Conservation (phyloP, 2,797 vertebrate species). For the Scleropages formosus region DNA sequence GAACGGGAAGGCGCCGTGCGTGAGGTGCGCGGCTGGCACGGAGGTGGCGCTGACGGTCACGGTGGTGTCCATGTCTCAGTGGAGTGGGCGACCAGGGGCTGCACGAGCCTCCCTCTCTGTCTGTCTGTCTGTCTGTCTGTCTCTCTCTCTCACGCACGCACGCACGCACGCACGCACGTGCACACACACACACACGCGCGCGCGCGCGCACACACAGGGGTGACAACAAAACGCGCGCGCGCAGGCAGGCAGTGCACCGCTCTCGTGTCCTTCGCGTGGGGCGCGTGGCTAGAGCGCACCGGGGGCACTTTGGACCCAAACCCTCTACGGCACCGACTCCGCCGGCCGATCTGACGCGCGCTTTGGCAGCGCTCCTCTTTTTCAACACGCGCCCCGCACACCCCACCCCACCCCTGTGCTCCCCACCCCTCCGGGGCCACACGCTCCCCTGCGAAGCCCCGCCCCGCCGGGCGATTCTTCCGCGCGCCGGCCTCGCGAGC, state of each 20-base stretch:
- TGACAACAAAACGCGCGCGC: constrained; percentile 31
- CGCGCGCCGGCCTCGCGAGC: constrained; percentile 69
- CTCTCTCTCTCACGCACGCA: too few relatives aligned
- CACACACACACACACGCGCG: too few relatives aligned
- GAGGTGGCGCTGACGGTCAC: constrained; percentile 62
- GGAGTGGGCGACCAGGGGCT: constrained; percentile 34
- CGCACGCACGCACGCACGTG: not conserved
- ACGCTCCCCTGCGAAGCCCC: constrained; percentile 75
- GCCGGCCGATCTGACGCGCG: constrained; percentile 76
- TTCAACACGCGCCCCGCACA: constrained; percentile 76
- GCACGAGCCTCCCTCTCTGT: constrained; percentile 35
- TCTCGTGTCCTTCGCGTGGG: constrained; percentile 79
- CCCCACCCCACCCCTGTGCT: constrained; percentile 36
- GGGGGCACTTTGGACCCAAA: constrained; percentile 54
- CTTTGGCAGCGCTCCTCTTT: constrained; percentile 79
- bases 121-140: too few relatives aligned
- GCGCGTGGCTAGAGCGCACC: constrained; percentile 62
- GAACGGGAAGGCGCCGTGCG: constrained; percentile 62
- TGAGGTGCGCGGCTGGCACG: constrained; percentile 56
- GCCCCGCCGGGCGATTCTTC: constrained; percentile 74
- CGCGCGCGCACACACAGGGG: too few relatives aligned
- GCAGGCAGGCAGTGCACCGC: constrained; percentile 60
- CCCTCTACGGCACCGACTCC: constrained; percentile 64
- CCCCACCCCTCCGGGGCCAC: constrained; percentile 70
- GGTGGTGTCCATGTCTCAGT: constrained; percentile 63